Conservation (phyloP, 2,888 invertebrate genomes). For the Gymnocheta viridis region DNA sequence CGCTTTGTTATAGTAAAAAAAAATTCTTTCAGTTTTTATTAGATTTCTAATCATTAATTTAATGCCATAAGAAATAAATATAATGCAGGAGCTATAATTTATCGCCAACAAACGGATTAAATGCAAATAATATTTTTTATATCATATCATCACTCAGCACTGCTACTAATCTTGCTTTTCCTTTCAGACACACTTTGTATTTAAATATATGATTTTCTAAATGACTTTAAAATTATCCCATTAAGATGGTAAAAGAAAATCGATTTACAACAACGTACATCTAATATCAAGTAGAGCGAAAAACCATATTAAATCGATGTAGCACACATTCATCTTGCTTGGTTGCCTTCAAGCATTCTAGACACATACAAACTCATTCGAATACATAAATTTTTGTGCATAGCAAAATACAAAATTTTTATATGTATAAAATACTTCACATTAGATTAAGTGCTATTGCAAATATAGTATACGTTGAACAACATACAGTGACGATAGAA, state of each 20-base stretch:
- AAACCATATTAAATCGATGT: constrained; percentile 38
- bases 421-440: background rate
- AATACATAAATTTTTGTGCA: background rate
- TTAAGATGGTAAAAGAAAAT: constrained; percentile 50
- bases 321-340: constrained; percentile 22
- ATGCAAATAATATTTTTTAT: background rate
- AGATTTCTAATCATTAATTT: no score
- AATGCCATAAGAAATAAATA: no score
- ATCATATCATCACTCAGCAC: background rate
- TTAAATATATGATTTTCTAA: constrained; percentile 25
- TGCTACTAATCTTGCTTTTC: background rate
- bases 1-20: no score
- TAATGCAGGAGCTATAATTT: no score
- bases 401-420: background rate
- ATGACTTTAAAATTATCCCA: constrained; percentile 55
- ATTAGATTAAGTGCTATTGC: constrained; percentile 10
- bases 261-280: constrained; percentile 37
- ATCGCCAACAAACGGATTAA: background rate
- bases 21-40: no score
- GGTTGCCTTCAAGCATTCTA: background rate
- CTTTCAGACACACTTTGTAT: background rate
- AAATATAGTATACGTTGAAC: background rate
- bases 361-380: background rate
- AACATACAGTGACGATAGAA: background rate
- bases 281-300: constrained; percentile 20